Base-by-base conservation (phyloP, 2,797 vertebrate genomes). In the Alosa sapidissima region DNA sequence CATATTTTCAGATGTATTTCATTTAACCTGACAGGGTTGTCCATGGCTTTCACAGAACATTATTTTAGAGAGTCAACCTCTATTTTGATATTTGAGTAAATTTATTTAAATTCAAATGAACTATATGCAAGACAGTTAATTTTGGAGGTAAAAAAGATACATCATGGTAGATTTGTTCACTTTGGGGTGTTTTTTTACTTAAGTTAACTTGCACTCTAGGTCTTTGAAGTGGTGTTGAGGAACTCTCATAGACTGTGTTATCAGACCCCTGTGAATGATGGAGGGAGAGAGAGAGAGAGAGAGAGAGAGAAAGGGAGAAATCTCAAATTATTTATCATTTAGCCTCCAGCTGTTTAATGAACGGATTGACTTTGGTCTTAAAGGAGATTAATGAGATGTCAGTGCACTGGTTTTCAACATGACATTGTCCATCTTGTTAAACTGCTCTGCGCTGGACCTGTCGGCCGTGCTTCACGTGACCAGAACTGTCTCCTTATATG, bases 371-470 rank as follows among this genome's bases (percentile, higher is more conserved):
- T 62, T 62, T 62, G n/a, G n/a, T 21, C 58, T 62, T 21, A 62
- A 62, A 62, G 58, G 58, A 62, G 58, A 62, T 62, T 62, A 62
- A 62, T 62, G 58, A 24, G 58, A 62, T 24, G 58, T 62, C 58
- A 24, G 58, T 3, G 9, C 7, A 24, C n/a, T 9, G 58, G 58
- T 21, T 5, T 19, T 58, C 58, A 62, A 21, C 41, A n/a, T 47
- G 21, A 78, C 41, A 78, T 78, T 78, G 8, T 1, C 41, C 13
- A 9, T 78, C 72, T 45, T 45, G 36, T 47, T 45, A 78, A 19
- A 21, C 41, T 47, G 8, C 14, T 41, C 72, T 78, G 36, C 19
- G 36, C 16, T 47, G 16, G 8, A 6, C 16, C 72, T 78, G 13
- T 21, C n/a, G 3, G 4, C 65, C 28, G 13, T 16, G 10, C 11